Base-by-base conservation (phyloP, 2,797 vertebrate species). In the Melanotaenia pygmaea region DNA sequence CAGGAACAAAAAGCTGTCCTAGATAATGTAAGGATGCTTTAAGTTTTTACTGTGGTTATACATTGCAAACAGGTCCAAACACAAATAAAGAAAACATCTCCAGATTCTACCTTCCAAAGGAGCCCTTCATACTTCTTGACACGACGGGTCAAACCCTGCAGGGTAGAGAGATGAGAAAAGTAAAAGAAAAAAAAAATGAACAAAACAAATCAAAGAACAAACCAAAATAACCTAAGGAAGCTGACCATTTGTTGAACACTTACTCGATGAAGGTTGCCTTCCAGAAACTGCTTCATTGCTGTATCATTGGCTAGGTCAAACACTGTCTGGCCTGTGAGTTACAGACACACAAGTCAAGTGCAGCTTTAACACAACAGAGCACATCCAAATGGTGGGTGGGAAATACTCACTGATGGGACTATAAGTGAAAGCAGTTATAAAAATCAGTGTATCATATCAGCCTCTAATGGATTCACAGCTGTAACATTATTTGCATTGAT, bases 61-160 rank as follows among this genome's bases (percentile, higher is more conserved):
- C 40, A 43, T 43, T 43, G 40, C 40, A 43, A 43, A 18, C 40
- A 18, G 14, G 16, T 43, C 40, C 40, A 43, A 43, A 43, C 38
- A 40, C 11, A 40, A 40, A 40, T 14, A 18, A 1, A 58, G 34
- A 22, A 7, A 35, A 40, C 18, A 37, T 59, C 57, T 35, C 22
- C 61, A 26, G 8, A n/a, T 32, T 71, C 72, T 91, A 99, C 98
- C 96, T 99, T 99, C 94, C 95, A 96, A 2, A 99, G 95, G 13
- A 94, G 93, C 38, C 97, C 98, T 81, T 99, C 97, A 0, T 94
- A 95, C 70, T 93, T 30, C 28, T 30, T 30, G 28, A 30, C 28
- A 30, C 28, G 28, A 30, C 28, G 28, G 28, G 28, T 30, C 28
- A 30, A 70, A 59, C 93, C 92, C 97, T 98, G 86, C 59, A 76